Evolutionary conservation across 30 jellyfish, hydroid and myxozoan genomes (phyloP), one percentile per base, ranked within the genome.

Genomic region (Rhopilema esculentum): DNA sequence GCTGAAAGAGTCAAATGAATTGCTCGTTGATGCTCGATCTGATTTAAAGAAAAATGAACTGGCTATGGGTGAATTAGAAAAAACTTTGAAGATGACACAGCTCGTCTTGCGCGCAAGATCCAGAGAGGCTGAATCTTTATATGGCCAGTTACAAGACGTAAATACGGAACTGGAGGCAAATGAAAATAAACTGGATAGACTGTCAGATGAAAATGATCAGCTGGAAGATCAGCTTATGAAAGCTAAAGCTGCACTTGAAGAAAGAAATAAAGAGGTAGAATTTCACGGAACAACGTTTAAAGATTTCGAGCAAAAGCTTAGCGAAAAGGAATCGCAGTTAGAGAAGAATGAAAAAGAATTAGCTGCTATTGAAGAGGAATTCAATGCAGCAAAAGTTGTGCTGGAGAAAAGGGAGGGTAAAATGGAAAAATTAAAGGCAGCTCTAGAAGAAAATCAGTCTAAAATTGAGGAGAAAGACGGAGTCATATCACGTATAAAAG

Each of bases 401-500:
- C 57, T 40, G 12, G 40, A 73, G 17, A 33, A 32, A 27, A 73
- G 8, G 48, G 27, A 31, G 16, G 71, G 18, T 4, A 1, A n/a
- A 29, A 23, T 25, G 1, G 28, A 1, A 16, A 18, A 40, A 31
- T 26, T 17, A 8, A 6, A 22, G 65, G 70, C 23, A 29, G 40
- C 4, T 1, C 71, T 73, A 17, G 70, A 73, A 7, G 84, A 73
- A 2, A 4, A 31, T 19, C 8, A 73, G 40, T 30, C 68, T 8
- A 16, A 78, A 61, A 16, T 78, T 23, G 23, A 21, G 9, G 88
- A 27, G 33, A 78, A 78, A 29, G 79, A 78, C 1, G 32, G 0
- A 0, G 65, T 26, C 1, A 24, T 78, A 69, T 20, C 9, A 16
- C 27, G 33, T 12, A 8, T 78, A n/a, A 30, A 40, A 12, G 6